These are phyloP conservation scores for Euwallacea fornicatus DNA, from an alignment of 1,140 invertebrate genomes.

Conservation along the genomic window DNA sequence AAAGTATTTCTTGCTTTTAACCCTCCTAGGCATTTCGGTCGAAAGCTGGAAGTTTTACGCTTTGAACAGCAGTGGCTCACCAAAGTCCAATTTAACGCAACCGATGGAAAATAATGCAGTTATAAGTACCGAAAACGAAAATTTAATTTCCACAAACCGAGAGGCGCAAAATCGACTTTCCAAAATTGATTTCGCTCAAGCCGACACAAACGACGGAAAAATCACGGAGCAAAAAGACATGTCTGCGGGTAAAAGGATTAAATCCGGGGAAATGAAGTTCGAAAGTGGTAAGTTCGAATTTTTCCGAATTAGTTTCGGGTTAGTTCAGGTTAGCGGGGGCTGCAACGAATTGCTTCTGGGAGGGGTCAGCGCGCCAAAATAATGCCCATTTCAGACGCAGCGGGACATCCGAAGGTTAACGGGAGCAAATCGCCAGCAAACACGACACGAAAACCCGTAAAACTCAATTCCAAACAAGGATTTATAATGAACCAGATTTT, in stretches of 20 bases:
- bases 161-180: conserved; percentile 15
- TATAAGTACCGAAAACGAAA: conserved; percentile 12
- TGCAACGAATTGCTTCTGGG: not conserved
- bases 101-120: conserved; percentile 1
- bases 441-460: conserved; percentile 34
- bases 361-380: not conserved
- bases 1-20: too few relatives aligned
- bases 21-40: too few relatives aligned
- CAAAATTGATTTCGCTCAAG: conserved; percentile 6
- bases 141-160: conserved; percentile 11
- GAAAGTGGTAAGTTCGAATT: conserved; percentile 16
- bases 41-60: not conserved
- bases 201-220: conserved; percentile 17
- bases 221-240: conserved; percentile 2
- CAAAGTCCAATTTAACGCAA: conserved; percentile 10
- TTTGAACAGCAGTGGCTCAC: too few relatives aligned
- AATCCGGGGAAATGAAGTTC: conserved; percentile 14
- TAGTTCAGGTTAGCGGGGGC: not conserved
- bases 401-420: not conserved
- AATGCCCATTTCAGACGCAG: not conserved
- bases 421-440: conserved; percentile 3
- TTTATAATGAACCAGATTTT: conserved; percentile 47
- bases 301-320: not conserved
- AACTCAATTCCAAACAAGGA: conserved; percentile 44
- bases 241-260: conserved; percentile 12